Evolutionary conservation across 2,797 vertebrate species (phyloP), one percentile per base, ranked within the genome.

Genomic region (Avahi laniger): DNA sequence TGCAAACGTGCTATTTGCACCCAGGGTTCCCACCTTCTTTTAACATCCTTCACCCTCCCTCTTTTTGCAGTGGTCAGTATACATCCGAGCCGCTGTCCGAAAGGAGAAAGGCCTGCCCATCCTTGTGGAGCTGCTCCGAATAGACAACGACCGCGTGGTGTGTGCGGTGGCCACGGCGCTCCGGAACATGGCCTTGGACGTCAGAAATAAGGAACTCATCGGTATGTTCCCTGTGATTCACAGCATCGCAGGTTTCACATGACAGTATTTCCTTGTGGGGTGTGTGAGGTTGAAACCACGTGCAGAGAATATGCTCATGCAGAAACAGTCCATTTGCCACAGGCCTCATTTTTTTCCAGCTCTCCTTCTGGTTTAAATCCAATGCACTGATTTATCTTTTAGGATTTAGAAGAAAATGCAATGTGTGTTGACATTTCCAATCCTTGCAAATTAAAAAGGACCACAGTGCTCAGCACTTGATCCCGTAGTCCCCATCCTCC

Each of bases 51-150:
- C 26, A 0, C 95, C 54, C 61, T 86, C 76, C 43, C 5, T 98
- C 88, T 97, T 80, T 97, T 97, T 93, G 18, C 98, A 99, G 99
- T 99, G 99, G 99, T 99, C 99, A 0, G 99, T 99, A 95, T 99
- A 99, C 86, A 99, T 99, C 97, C 99, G 99, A 2, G 99, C 99
- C 28, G 99, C 99, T 0, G 99, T 99, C 97, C 99, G 99, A 79
- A 99, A 99, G 91, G 99, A 99, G 98, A 99, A 99, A 98, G 99
- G 99, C 87, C 98, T 99, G 92, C 99, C 99, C 0, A 99, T 99
- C 95, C 97, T 99, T 72, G 99, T 99, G 99, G 99, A 99, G 94
- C 97, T 99, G 94, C 99, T 99, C 96, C 99, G 99, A 98, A 99
- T 99, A 99, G 99, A 99, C 98, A 99, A 99, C 9, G 99, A 99